phyloP scores from a whole-genome alignment of 2,888 invertebrate genomes.

The Drosophila subsilvestris region DNA sequence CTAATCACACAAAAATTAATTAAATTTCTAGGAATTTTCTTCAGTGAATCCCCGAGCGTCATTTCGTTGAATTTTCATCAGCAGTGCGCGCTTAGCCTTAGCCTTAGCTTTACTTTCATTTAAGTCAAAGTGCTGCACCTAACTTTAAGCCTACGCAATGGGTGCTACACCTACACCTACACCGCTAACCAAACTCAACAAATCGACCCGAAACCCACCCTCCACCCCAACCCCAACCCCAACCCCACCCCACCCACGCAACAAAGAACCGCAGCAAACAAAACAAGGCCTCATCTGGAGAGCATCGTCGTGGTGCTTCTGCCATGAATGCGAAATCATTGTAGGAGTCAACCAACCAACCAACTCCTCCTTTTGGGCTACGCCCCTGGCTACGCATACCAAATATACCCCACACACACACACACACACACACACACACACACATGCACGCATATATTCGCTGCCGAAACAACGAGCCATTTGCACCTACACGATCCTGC shows the following conservation, averaged over 20 bases:
- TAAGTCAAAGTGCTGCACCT: too few relatives aligned
- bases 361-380: conserved; percentile 17
- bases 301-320: not conserved
- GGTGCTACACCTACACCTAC: not conserved
- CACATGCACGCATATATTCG: not conserved
- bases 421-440: conserved; percentile 9
- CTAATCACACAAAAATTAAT: too few relatives aligned
- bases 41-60: too few relatives aligned
- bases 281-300: conserved; percentile 1
- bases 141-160: not conserved
- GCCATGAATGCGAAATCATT: conserved; percentile 35
- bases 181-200: not conserved
- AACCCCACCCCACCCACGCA: not conserved
- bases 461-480: conserved; percentile 34
- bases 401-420: conserved; percentile 29
- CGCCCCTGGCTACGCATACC: conserved; percentile 37
- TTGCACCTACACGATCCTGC: conserved; percentile 66
- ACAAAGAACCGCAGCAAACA: conserved; percentile 1
- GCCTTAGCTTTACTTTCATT: not conserved
- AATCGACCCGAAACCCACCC: not conserved
- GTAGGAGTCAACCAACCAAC: conserved; percentile 10
- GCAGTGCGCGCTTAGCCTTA: too few relatives aligned
- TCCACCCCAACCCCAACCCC: too few relatives aligned
- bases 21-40: too few relatives aligned
- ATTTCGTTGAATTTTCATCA: not conserved